These are phyloP conservation scores for Tineola bisselliella DNA, from an alignment of 2,888 invertebrate genomes.

Conservation along the genomic window DNA sequence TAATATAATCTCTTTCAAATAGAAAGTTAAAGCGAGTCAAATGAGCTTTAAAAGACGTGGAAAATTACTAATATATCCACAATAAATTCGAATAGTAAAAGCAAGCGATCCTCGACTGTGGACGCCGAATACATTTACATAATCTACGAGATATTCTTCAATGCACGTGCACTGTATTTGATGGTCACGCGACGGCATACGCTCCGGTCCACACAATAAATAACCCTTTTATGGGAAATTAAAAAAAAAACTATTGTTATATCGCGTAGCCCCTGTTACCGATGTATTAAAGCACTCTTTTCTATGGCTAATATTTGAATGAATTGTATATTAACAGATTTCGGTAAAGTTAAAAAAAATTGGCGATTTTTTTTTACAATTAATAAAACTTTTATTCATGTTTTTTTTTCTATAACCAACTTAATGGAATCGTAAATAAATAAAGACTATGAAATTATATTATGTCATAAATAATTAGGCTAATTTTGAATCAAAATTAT, in stretches of 20 bases:
- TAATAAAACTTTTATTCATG: no score
- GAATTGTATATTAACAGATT: background rate
- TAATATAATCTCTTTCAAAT: no score
- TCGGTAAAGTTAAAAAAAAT: no score
- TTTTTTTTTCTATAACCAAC: no score
- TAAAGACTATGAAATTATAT: no score
- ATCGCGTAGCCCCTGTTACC: background rate
- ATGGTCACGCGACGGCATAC: constrained; percentile 13
- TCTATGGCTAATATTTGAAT: background rate
- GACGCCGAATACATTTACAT: constrained; percentile 30
- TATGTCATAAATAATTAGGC: no score
- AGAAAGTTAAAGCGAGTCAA: no score
- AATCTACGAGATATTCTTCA: constrained; percentile 7
- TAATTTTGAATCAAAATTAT: no score
- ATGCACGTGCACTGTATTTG: constrained; percentile 8
- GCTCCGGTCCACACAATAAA: background rate
- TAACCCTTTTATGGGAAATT: background rate
- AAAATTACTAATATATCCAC: background rate
- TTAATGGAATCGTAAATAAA: no score
- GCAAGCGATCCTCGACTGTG: constrained; percentile 16
- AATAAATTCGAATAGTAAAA: background rate
- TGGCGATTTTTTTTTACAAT: no score
- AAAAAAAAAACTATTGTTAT: background rate
- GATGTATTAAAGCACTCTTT: background rate
- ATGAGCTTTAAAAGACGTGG: background rate